Base-by-base conservation (phyloP, 1,140 invertebrate genomes). In the Musca vetustissima region DNA sequence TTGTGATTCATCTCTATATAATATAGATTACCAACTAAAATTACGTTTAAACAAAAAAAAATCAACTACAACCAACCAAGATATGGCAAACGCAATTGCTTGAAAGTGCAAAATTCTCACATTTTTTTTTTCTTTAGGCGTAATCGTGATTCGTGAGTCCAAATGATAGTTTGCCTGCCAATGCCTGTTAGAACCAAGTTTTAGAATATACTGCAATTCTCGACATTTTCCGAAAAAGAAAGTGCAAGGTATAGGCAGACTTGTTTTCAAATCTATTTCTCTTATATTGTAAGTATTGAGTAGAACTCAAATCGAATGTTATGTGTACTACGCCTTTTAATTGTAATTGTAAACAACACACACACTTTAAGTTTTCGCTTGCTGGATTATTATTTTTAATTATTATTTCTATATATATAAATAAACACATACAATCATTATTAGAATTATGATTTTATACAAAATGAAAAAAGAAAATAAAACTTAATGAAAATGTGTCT, bases 401-500 rank as follows among this genome's bases (percentile, higher is more conserved):
- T 61, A 61, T 61, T 61, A 36, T 21, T 59, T 59, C 28, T 43
- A 61, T 43, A n/a, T n/a, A n/a, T n/a, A 61, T 61, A 19, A 43
- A 19, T 61, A 36, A n/a, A 43, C 19, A 22, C 22, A 61, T 19
- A 61, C 28, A 36, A 57, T 57, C 24, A 61, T 61, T 61, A 61
- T 61, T 61, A 61, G 28, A 61, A 19, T 61, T 61, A 61, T 61
- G 25, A 36, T 61, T 61, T 61, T 61, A 61, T 66, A 66, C 17
- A 53, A 21, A 24, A 53, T 53, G 17, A 43, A 43, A 43, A 43
- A 43, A 43, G 36, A 43, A 43, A 43, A 43, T 66, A 22, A 50
- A 66, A 49, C 61, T 64, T 64, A 43, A 48, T 19, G 43, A 47
- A 64, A 64, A 24, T 15, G 21, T 66, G 32, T 48, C 43, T 49